Evolutionary conservation across 2,797 vertebrate species (phyloP).

Genomic region (Tamandua tetradactyla): DNA sequence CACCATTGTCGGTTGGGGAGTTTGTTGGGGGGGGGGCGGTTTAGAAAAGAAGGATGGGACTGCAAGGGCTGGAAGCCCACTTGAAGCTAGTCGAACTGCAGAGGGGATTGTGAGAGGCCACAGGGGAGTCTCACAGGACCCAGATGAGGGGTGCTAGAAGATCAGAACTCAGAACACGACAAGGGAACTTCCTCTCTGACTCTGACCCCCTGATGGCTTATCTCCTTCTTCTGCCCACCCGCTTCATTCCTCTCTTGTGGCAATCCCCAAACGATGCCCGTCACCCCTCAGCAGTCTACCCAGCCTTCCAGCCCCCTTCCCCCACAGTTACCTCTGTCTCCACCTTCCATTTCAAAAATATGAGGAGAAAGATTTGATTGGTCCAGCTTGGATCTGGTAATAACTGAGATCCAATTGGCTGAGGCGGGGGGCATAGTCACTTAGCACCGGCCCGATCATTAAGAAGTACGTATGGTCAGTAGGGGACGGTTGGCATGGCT

Average conservation of each 20-base stretch:
- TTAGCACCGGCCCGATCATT: not conserved
- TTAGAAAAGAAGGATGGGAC: not conserved
- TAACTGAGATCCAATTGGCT: not conserved
- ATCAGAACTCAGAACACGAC: not conserved
- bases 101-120: not conserved
- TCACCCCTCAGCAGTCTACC: not conserved
- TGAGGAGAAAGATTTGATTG: not conserved
- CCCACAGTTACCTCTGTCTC: not conserved
- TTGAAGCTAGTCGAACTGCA: not conserved
- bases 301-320: not conserved
- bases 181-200: not conserved
- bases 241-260: not conserved
- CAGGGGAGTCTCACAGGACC: not conserved
- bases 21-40: not conserved
- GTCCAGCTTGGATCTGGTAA: not conserved
- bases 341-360: not conserved
- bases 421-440: not conserved
- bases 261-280: fast-evolving
- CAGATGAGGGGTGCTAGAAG: not conserved
- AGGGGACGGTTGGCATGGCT: not conserved
- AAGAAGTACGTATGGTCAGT: not conserved
- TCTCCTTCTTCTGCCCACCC: not conserved
- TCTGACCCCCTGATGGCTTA: not conserved
- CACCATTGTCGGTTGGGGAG: fast-evolving
- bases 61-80: not conserved